Evolutionary conservation across 2,113 vertebrate species (phyloP).

Genomic region (Nematolebias whitei): DNA sequence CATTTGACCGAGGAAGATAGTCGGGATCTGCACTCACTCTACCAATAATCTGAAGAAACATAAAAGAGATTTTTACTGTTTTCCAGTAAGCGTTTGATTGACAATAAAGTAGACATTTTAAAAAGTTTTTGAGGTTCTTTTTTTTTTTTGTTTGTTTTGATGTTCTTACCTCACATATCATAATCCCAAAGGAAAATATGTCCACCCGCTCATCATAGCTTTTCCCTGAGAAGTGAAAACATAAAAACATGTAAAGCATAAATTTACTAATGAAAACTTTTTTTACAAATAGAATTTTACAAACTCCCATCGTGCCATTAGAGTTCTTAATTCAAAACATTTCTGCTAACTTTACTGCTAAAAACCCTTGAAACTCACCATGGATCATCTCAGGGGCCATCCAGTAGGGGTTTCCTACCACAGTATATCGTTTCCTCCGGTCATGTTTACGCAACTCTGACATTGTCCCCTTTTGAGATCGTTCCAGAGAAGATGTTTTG

Average conservation of each 20-base stretch:
- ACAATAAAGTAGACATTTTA: background rate
- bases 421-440: constrained; percentile 92
- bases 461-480: constrained; percentile 59
- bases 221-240: constrained; percentile 79
- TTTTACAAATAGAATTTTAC: too few species aligned
- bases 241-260: background rate
- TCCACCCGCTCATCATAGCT: constrained; percentile 96
- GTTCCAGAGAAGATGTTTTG: constrained; percentile 54
- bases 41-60: constrained; percentile 87
- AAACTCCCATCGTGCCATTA: background rate
- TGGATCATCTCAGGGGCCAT: constrained; percentile 99
- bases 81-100: background rate
- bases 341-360: too few species aligned
- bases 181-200: constrained; percentile 96
- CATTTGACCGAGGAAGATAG: constrained; percentile 89
- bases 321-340: background rate
- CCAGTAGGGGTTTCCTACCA: constrained; percentile 98
- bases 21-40: constrained; percentile 95
- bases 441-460: constrained; percentile 85
- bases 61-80: background rate
- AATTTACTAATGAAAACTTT: background rate
- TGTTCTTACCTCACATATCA: constrained; percentile 89
- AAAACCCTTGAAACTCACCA: constrained; percentile 75
- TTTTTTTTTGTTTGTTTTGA: background rate
- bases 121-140: background rate